phyloP scores from a whole-genome alignment of 2,888 invertebrate genomes.

The Sesia bembeciformis region DNA sequence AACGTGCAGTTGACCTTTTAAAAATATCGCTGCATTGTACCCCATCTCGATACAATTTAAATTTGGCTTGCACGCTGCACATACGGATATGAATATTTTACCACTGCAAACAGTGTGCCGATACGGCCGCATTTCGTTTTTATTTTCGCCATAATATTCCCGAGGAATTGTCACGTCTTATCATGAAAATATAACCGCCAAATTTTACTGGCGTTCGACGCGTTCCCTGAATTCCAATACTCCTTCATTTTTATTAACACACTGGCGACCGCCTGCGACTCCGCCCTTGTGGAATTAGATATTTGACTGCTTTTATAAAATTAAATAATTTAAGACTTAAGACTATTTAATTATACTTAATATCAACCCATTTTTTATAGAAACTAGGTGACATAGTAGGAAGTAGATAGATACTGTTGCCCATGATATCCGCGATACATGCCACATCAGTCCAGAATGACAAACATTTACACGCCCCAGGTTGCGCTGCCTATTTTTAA shows the following conservation, averaged over 20 bases:
- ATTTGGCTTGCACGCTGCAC: neutral
- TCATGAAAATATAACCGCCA: slow-evolving; percentile 29
- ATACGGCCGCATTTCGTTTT: slow-evolving; percentile 21
- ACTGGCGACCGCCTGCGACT: neutral
- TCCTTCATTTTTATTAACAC: neutral
- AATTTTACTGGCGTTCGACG: slow-evolving; percentile 23
- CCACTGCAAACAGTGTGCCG: neutral
- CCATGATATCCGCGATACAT: no score
- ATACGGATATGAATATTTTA: neutral
- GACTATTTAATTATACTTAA: no score
- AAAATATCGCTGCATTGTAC: neutral
- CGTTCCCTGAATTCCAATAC: slow-evolving; percentile 28
- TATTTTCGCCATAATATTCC: slow-evolving; percentile 22
- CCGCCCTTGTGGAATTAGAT: no score
- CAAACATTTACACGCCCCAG: no score
- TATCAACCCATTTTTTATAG: no score
- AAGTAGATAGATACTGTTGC: no score
- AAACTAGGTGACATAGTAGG: no score
- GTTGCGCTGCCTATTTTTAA: no score
- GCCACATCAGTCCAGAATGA: no score
- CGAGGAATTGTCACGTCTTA: slow-evolving; percentile 26
- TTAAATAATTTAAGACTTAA: no score
- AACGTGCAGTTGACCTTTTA: no score
- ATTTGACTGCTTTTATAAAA: no score
- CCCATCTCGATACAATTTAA: neutral